Percentiles rank a stretch among this genome's conserved stretches.
These are phyloP conservation scores for Spongilla lacustris DNA, from an alignment of 37 sponge, comb jelly and placozoan genomes.

Conservation along the genomic window DNA sequence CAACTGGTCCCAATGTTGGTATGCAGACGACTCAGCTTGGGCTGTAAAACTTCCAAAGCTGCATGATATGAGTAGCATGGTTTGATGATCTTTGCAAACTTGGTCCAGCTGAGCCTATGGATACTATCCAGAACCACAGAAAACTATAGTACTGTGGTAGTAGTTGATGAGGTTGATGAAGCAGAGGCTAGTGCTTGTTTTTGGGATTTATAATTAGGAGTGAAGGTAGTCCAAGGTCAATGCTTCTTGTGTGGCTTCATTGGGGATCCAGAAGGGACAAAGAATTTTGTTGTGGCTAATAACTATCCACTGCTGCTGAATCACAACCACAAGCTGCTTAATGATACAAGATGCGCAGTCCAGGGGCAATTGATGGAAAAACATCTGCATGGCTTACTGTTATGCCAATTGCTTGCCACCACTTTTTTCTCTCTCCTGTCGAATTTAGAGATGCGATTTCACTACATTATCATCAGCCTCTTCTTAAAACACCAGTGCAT, in stretches of 20 bases:
- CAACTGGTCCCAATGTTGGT: constrained; percentile 21
- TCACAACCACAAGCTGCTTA: constrained; percentile 27
- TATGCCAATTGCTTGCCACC: constrained; percentile 16
- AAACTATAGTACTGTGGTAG: constrained; percentile 13
- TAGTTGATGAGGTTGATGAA: neutral
- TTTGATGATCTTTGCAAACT: neutral
- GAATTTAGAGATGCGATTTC: constrained; percentile 49
- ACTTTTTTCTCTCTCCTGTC: constrained; percentile 13
- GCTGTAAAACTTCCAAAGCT: constrained; percentile 14
- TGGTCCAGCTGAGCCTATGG: constrained; percentile 53
- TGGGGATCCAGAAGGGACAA: too few relatives aligned
- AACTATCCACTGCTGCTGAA: neutral
- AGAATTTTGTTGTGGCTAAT: too few relatives aligned
- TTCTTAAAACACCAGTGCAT: neutral
- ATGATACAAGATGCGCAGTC: too few relatives aligned
- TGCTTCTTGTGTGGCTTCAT: too few relatives aligned
- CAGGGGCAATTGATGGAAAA: constrained; percentile 41
- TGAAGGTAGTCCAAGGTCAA: too few relatives aligned
- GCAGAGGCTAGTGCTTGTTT: neutral
- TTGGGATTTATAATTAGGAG: too few relatives aligned
- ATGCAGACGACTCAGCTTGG: constrained; percentile 54
- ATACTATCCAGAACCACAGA: constrained; percentile 46
- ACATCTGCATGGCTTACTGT: constrained; percentile 18
- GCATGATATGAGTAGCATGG: too few relatives aligned
- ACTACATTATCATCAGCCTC: neutral